Conservation (phyloP, 2,113 vertebrate species). For the Alexandromys fortis region DNA sequence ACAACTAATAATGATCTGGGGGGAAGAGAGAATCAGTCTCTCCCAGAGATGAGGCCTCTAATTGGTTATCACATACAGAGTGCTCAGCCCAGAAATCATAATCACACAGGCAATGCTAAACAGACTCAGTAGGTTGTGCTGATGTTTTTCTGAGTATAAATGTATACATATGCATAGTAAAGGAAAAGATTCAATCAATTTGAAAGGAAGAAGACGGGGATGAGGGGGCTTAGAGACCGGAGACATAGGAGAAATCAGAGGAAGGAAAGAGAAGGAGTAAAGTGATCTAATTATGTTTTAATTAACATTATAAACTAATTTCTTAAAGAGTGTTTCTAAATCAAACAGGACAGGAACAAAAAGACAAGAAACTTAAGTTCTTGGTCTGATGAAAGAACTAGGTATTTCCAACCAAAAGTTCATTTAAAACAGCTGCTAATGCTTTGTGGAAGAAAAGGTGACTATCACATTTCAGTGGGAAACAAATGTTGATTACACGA, state of each 20-base stretch:
- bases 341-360: neutral
- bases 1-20: neutral
- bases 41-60: neutral
- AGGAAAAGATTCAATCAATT: neutral
- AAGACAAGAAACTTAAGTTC: neutral
- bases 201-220: neutral
- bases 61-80: neutral
- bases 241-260: neutral
- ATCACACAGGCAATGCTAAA: neutral
- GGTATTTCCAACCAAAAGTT: neutral
- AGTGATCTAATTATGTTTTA: neutral
- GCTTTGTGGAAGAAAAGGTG: neutral
- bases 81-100: neutral
- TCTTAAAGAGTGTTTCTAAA: neutral
- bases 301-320: neutral
- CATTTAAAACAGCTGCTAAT: neutral
- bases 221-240: neutral
- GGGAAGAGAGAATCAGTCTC: neutral
- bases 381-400: slow-evolving; percentile 30
- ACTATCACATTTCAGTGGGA: neutral
- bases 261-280: neutral
- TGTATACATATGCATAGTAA: neutral
- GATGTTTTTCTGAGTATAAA: neutral
- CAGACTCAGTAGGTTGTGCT: neutral
- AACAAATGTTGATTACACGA: neutral